phyloP scores from a whole-genome alignment of 2,888 invertebrate species.

The Hipparchia semele region DNA sequence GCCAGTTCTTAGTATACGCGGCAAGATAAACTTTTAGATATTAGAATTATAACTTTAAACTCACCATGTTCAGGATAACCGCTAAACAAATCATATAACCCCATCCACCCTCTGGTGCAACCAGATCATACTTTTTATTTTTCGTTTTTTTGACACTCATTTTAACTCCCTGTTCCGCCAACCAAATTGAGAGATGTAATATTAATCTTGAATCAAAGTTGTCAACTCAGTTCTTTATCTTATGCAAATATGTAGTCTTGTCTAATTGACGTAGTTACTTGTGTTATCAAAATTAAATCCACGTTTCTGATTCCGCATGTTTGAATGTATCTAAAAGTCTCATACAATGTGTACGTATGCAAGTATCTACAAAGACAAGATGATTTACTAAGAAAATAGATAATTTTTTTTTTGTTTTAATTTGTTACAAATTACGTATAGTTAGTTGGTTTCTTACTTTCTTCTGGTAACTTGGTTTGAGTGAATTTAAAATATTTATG shows the following conservation, averaged over 20 bases:
- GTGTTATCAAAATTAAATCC: constrained; percentile 8
- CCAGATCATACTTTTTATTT: constrained; percentile 52
- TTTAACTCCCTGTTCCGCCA: background rate
- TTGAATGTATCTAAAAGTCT: background rate
- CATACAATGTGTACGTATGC: background rate
- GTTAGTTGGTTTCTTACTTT: no score
- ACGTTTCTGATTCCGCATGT: constrained; percentile 1
- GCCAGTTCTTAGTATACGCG: no score
- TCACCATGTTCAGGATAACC: constrained; percentile 84
- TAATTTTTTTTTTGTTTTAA: no score
- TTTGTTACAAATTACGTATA: no score
- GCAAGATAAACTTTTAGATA: no score
- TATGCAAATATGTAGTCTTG: constrained; percentile 5
- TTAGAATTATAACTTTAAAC: constrained; percentile 49
- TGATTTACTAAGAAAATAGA: background rate
- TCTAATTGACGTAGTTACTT: constrained; percentile 19
- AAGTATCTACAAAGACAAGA: background rate
- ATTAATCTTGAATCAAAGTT: constrained; percentile 14
- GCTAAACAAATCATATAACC: constrained; percentile 86
- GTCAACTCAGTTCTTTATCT: constrained; percentile 16
- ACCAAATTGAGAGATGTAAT: background rate
- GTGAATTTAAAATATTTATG: no score
- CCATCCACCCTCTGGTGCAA: constrained; percentile 87
- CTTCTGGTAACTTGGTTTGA: no score
- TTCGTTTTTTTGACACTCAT: constrained; percentile 50